Conservation (phyloP, 2,113 vertebrate genomes). For the Ageneiosus marmoratus region DNA sequence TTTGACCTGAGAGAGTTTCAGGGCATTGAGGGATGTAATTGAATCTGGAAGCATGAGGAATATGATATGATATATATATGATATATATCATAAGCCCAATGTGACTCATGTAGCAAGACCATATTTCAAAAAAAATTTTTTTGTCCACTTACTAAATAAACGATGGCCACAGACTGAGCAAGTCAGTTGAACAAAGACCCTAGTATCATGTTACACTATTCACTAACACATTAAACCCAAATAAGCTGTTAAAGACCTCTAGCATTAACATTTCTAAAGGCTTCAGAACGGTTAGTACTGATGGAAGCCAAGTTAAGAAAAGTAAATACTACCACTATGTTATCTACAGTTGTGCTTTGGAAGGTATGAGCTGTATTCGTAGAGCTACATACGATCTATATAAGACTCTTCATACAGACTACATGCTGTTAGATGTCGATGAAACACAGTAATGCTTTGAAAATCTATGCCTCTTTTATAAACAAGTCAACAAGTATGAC, state of each 20-base stretch:
- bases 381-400: background rate
- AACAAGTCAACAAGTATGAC: background rate
- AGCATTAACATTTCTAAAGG: conserved; percentile 1
- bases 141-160: background rate
- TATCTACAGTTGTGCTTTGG: background rate
- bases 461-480: background rate
- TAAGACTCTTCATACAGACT: background rate
- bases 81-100: too few relatives aligned
- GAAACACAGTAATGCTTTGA: background rate
- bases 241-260: conserved; percentile 1
- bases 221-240: conserved; percentile 14
- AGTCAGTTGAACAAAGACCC: conserved; percentile 18
- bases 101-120: conserved; percentile 26
- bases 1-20: conserved; percentile 27
- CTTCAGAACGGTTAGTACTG: background rate
- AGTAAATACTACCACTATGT: background rate
- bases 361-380: background rate
- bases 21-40: conserved; percentile 8
- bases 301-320: conserved; percentile 1
- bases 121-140: conserved; percentile 14
- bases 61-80: too few relatives aligned
- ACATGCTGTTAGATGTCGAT: background rate
- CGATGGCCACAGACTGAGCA: background rate
- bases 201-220: conserved; percentile 13
- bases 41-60: background rate